Evolutionary conservation across 2,797 vertebrate species (phyloP).

Genomic region (Cyclopterus lumpus): DNA sequence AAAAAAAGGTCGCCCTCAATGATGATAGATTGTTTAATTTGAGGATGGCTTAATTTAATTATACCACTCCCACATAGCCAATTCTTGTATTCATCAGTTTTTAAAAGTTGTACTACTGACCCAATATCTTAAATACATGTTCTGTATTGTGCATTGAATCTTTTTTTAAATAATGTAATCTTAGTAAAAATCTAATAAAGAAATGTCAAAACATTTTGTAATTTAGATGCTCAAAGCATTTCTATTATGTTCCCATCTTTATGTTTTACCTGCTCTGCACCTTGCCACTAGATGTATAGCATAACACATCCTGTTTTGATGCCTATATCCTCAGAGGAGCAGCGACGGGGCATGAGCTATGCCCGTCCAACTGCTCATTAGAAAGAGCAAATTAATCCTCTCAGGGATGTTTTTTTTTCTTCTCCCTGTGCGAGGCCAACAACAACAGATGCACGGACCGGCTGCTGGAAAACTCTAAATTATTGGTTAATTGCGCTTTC

Average conservation of each 20-base stretch:
- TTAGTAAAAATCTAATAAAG: too few relatives aligned
- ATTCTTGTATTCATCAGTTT: not conserved
- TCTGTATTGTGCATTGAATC: not conserved
- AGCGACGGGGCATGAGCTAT: slow-evolving; percentile 52
- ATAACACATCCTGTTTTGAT: slow-evolving; percentile 63
- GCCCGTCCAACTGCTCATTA: slow-evolving; percentile 73
- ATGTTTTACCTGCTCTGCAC: not conserved
- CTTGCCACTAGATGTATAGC: slow-evolving; percentile 26
- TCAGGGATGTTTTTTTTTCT: slow-evolving; percentile 46
- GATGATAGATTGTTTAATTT: not conserved
- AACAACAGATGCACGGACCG: slow-evolving; percentile 71
- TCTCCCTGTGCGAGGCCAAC: slow-evolving; percentile 40
- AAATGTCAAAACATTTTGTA: not conserved
- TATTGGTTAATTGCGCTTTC: slow-evolving; percentile 65
- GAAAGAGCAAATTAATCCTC: slow-evolving; percentile 77
- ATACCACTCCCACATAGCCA: not conserved
- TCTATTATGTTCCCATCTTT: not conserved
- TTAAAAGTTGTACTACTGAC: not conserved
- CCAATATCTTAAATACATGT: not conserved
- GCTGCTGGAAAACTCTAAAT: slow-evolving; percentile 63
- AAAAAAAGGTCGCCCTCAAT: not conserved
- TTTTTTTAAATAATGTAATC: not conserved
- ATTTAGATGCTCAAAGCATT: not conserved
- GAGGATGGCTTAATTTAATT: not conserved
- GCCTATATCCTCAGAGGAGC: slow-evolving; percentile 68